Evolutionary conservation across 2,888 invertebrate species (phyloP), one percentile per base, ranked within the genome.

Genomic region (Ramazzottius varieornatus): DNA sequence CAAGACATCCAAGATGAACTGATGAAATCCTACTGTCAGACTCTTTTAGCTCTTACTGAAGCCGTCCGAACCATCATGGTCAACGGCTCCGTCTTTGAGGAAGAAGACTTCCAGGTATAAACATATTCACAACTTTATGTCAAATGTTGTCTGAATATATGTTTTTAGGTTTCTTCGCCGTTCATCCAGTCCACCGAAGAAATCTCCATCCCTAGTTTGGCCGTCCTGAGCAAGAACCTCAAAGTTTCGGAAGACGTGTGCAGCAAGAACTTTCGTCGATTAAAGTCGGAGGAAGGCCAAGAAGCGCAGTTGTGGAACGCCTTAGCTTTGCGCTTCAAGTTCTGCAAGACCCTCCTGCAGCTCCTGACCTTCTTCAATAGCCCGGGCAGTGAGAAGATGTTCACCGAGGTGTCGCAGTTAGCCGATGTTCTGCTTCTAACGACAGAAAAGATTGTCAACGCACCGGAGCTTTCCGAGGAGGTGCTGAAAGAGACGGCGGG

Each of bases 1-100:
- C 83, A 85, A 71, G 81, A 83, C 67, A 87, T 94, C 68, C 80
- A 83, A 70, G 88, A 93, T 73, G 84, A 84, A 73, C 81, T 84
- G 2, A 78, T 94, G 68, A 86, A 85, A 75, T 85, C 87, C 0
- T 92, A 54, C 54, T 54, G 54, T 29, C 4, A 8, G 54, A n/a
- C 54, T 16, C 54, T 54, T 4, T 24, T 54, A 24, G 54, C 20
- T 4, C 54, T 54, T 4, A n/a, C 4, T 29, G 54, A 54, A 24
- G 4, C 8, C 24, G 54, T 54, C 20, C 54, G 54, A 4, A 8
- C 8, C 4, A 54, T 54, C 4, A 54, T 54, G 54, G 16, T 54
- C 16, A 24, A 54, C 24, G 54, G 54, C 13, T 16, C 4, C 29
- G 54, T 54, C 54, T 8, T 54, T 29, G 54, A 54, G 29, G 54